A percentile compares a stretch with the other conserved stretches of the same genome.
These are phyloP conservation scores for Malurus elegans DNA, from an alignment of 2,113 vertebrate species.

Conservation along the genomic window DNA sequence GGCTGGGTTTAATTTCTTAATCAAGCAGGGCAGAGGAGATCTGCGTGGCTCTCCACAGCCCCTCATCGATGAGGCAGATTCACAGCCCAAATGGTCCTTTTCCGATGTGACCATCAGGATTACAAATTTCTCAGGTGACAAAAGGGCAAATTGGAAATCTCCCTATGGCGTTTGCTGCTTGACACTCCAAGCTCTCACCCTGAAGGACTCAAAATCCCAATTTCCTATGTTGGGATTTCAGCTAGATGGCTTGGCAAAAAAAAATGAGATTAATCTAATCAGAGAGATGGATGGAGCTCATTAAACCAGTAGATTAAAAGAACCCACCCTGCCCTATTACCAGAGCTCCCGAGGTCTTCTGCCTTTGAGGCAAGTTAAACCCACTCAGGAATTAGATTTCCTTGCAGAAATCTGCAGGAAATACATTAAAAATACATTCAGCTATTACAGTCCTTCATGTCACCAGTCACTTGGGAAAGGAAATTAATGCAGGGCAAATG, in stretches of 20 bases:
- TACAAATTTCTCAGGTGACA: not conserved
- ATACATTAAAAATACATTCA: slow-evolving; percentile 70
- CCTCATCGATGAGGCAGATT: rapidly evolving
- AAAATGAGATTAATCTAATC: slow-evolving; percentile 30
- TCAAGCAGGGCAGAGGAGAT: not conserved
- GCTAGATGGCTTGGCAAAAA: not conserved
- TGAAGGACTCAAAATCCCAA: not conserved
- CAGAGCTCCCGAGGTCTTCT: not conserved
- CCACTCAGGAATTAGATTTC: slow-evolving; percentile 57
- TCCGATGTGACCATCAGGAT: not conserved
- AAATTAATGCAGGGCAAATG: slow-evolving; percentile 16
- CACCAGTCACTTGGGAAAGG: slow-evolving; percentile 51
- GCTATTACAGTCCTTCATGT: slow-evolving; percentile 68
- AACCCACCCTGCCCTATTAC: not conserved
- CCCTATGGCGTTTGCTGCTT: not conserved
- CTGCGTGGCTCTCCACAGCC: rapidly evolving
- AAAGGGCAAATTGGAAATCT: not conserved
- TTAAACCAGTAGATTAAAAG: slow-evolving; percentile 37
- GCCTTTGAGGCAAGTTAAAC: slow-evolving; percentile 46
- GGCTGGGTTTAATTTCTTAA: not conserved
- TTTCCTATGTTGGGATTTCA: slow-evolving; percentile 2
- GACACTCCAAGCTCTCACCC: not conserved
- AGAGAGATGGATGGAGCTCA: slow-evolving; percentile 25
- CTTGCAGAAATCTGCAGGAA: slow-evolving; percentile 70
- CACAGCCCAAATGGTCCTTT: rapidly evolving